phyloP scores from a whole-genome alignment of 1,140 invertebrate genomes.

The Eriocheir sinensis region DNA sequence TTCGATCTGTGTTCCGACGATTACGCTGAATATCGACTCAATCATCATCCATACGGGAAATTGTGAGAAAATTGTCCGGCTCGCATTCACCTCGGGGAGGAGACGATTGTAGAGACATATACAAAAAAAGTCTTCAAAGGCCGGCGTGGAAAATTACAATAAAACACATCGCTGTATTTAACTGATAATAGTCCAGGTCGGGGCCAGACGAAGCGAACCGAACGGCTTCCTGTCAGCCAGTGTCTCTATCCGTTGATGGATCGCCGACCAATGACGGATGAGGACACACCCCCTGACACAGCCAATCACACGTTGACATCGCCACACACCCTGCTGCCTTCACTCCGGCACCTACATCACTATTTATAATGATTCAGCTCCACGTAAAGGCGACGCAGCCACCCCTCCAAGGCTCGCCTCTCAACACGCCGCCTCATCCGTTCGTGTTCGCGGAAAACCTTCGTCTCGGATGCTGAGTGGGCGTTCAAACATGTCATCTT shows the following conservation, averaged over 20 bases:
- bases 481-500: not conserved
- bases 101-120: not conserved
- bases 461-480: not conserved
- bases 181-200: constrained; percentile 34
- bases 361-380: constrained; percentile 59
- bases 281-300: constrained; percentile 78
- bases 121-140: not conserved
- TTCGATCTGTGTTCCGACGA: constrained; percentile 72
- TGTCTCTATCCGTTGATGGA: constrained; percentile 77
- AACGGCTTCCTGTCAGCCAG: constrained; percentile 75
- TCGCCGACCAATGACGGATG: constrained; percentile 78
- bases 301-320: constrained; percentile 78
- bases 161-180: constrained; percentile 24
- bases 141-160: not conserved
- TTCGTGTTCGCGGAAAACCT: not conserved
- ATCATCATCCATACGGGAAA: not conserved
- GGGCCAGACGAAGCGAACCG: constrained; percentile 65
- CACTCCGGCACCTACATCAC: constrained; percentile 40
- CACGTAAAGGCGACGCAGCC: not conserved
- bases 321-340: constrained; percentile 69
- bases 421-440: not conserved
- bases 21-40: not conserved
- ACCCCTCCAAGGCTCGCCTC: not conserved
- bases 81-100: not conserved
- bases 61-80: not conserved